phyloP scores from a whole-genome alignment of 2,888 invertebrate genomes.

The Lampropteryx suffumata region DNA sequence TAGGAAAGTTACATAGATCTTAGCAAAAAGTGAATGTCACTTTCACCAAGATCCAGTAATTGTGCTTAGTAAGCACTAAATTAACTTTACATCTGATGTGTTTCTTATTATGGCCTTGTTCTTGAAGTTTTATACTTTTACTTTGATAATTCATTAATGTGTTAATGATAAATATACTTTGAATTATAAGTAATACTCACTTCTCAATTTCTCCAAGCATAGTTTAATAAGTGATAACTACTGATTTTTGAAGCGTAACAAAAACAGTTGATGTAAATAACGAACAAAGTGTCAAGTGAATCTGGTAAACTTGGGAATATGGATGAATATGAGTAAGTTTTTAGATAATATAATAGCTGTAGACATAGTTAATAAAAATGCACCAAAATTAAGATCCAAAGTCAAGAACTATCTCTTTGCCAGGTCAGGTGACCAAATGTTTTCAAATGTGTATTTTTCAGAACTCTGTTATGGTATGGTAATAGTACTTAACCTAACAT shows the following conservation, averaged over 20 bases:
- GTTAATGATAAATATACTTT: no score
- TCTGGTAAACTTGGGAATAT: constrained; percentile 15
- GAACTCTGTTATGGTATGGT: no score
- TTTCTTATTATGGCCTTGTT: constrained; percentile 18
- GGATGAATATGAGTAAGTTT: constrained; percentile 27
- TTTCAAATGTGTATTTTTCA: no score
- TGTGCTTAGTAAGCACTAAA: constrained; percentile 44
- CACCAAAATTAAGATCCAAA: no score
- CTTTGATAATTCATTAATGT: no score
- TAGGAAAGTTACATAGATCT: constrained; percentile 21
- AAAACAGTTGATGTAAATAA: neutral
- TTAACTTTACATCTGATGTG: constrained; percentile 22
- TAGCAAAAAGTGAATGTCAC: constrained; percentile 67
- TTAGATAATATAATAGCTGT: no score
- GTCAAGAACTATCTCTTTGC: no score
- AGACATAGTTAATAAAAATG: no score
- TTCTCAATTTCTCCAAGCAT: neutral
- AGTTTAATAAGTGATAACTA: neutral
- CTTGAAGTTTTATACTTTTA: no score
- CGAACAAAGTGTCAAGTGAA: constrained; percentile 19
- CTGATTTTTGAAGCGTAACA: neutral
- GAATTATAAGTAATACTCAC: no score
- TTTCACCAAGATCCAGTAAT: constrained; percentile 60
- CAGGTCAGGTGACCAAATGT: no score
- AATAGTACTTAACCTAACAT: no score